A percentile compares a stretch with the other conserved stretches of the same genome.
Evolutionary conservation across 2,113 vertebrate genomes (phyloP).

Genomic region (Oriolus oriolus): DNA sequence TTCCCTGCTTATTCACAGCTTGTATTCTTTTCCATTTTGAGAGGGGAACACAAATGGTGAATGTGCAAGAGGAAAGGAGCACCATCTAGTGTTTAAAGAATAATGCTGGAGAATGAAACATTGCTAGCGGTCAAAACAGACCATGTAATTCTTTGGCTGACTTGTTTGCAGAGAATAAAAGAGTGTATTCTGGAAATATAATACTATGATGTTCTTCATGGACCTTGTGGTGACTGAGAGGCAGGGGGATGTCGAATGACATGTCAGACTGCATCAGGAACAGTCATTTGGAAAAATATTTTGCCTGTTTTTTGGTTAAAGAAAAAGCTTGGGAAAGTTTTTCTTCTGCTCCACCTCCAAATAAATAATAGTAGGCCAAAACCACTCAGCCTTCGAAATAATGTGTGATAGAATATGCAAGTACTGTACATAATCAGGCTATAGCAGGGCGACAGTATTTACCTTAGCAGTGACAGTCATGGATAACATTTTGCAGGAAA

Average conservation of each 20-base stretch:
- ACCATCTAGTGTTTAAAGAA: background rate
- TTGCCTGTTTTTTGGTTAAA: background rate
- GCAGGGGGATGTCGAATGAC: background rate
- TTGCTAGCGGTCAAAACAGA: background rate
- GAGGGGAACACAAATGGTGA: background rate
- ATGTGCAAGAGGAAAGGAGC: background rate
- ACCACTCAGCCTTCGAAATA: background rate
- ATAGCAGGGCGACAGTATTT: background rate
- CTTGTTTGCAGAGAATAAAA: background rate
- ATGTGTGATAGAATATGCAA: background rate
- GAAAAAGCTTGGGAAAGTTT: background rate
- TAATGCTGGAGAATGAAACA: background rate
- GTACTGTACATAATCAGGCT: background rate
- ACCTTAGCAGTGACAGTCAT: background rate
- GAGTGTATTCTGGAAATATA: background rate
- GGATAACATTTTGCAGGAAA: background rate
- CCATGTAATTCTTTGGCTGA: background rate
- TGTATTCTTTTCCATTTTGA: background rate
- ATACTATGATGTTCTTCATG: background rate
- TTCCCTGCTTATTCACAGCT: background rate
- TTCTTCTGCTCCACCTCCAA: background rate
- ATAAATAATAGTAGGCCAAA: background rate
- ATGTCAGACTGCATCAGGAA: background rate
- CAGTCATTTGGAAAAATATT: background rate
- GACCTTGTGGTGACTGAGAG: background rate